These are phyloP conservation scores for Micropoecilia bifurca DNA, from an alignment of 2,797 vertebrate genomes.

Conservation along the genomic window DNA sequence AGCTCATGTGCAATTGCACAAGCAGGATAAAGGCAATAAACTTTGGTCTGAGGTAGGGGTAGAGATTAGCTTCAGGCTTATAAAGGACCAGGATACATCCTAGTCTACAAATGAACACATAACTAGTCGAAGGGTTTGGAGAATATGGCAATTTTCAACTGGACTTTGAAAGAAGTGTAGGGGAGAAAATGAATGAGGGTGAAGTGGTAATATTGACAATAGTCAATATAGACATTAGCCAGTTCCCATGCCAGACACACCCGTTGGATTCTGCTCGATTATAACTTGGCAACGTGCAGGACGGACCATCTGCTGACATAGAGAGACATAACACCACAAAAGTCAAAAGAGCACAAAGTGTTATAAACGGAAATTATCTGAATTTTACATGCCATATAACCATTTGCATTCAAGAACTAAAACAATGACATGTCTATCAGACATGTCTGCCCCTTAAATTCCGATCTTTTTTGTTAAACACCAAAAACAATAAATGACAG, in stretches of 20 bases:
- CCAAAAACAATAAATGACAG: not conserved
- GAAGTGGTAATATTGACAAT: slow-evolving; percentile 16
- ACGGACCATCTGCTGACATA: slow-evolving; percentile 40
- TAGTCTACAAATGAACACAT: slow-evolving; percentile 9
- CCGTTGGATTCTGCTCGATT: slow-evolving; percentile 75
- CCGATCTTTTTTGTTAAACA: not conserved
- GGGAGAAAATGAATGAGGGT: slow-evolving; percentile 6
- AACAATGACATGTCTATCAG: not conserved
- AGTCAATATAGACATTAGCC: too few species aligned
- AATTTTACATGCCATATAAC: not conserved
- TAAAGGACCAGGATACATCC: not conserved
- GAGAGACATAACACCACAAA: slow-evolving; percentile 26
- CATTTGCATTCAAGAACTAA: not conserved
- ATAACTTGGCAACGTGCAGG: slow-evolving; percentile 76
- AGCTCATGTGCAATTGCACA: slow-evolving; percentile 42
- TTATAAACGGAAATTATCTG: not conserved
- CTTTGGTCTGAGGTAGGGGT: slow-evolving; percentile 70
- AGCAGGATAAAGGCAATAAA: slow-evolving; percentile 63
- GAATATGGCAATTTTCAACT: not conserved
- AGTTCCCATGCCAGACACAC: slow-evolving; percentile 74
- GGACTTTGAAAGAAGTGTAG: not conserved
- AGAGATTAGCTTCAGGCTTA: not conserved
- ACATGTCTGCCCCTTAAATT: not conserved
- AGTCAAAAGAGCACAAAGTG: slow-evolving; percentile 6
- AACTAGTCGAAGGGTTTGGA: slow-evolving; percentile 43